Percentiles rank a stretch among this genome's conserved stretches.
phyloP scores from a whole-genome alignment of 2,113 vertebrate genomes.

The Sitta europaea region DNA sequence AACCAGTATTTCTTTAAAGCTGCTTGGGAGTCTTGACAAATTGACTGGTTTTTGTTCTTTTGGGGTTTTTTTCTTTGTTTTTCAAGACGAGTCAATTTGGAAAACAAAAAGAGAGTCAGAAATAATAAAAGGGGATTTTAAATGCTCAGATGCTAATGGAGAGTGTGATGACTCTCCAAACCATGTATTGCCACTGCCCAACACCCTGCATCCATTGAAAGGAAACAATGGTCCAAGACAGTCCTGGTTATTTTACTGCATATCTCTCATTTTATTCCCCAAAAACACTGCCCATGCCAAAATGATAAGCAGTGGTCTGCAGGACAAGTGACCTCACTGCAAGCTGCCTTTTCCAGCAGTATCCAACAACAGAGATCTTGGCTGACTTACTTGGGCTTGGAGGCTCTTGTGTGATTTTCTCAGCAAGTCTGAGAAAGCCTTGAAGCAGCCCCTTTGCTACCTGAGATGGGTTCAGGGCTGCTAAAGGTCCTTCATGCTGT shows the following conservation, averaged over 20 bases:
- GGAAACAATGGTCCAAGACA: background rate
- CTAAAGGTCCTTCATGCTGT: background rate
- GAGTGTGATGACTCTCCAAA: background rate
- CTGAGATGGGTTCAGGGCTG: background rate
- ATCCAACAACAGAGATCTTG: background rate
- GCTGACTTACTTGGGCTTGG: rapidly evolving
- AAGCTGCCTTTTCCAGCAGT: background rate
- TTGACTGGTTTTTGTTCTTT: too few relatives aligned
- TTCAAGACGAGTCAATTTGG: background rate
- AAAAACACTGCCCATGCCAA: rapidly evolving
- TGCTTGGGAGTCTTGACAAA: background rate
- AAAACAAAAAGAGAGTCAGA: background rate
- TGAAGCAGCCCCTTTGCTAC: background rate
- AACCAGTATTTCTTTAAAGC: background rate
- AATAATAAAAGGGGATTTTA: background rate
- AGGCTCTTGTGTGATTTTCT: background rate
- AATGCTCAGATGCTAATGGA: background rate
- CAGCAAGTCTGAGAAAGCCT: background rate
- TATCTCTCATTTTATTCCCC: background rate
- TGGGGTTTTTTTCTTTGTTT: rapidly evolving
- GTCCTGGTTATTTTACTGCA: background rate
- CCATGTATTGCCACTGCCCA: rapidly evolving
- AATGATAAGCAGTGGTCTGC: background rate
- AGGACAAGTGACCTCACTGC: background rate
- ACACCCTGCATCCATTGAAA: background rate